Base-by-base conservation (phyloP, 2,888 invertebrate genomes). In the Cephus pygmeus region DNA sequence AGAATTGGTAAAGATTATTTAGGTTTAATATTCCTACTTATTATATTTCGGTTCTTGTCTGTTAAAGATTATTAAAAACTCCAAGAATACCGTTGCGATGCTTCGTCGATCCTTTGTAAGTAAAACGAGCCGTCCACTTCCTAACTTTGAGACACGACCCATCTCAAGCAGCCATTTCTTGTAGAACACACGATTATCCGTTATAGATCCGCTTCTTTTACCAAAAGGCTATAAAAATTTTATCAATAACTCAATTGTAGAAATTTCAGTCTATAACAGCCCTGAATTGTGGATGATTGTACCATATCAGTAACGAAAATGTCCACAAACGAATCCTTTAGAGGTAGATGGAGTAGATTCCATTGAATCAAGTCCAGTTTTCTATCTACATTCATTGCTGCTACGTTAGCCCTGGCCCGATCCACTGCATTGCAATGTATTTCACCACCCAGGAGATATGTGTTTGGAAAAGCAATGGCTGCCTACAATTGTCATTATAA, bases 221-320 rank as follows among this genome's bases (percentile, higher is more conserved):
- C 94, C 94, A 89, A 93, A 94, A 9, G 93, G 94, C 93, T 93
- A 85, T 11, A 83, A 84, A 75, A 71, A 74, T 75, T 36, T 68
- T 56, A 56, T 69, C 34, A 23, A 71, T 56, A 34, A 69, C 30
- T 31, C 36, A n/a, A 15, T 30, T 23, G 76, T 34, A 78, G 31
- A 75, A 56, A 9, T 23, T 56, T 56, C 56, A 23, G 56, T 23
- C 56, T 56, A 56, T 23, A 6, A 40, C 0, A 6, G 40, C 15
- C 1, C 15, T 40, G 40, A 56, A 23, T 23, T 56, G 9, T 34
- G 71, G 12, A 71, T 71, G 31, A 71, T 71, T 34, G 12, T 71
- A 92, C 92, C 88, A 94, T 85, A 85, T 94, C 94, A 11, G 94
- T 93, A 69, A 94, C 92, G 80, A 94, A 91, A 12, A 93, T 91